A percentile compares a stretch with the other conserved stretches of the same genome.
Conservation (phyloP, 2,888 invertebrate genomes). For the Sclerodermus sp. region DNA sequence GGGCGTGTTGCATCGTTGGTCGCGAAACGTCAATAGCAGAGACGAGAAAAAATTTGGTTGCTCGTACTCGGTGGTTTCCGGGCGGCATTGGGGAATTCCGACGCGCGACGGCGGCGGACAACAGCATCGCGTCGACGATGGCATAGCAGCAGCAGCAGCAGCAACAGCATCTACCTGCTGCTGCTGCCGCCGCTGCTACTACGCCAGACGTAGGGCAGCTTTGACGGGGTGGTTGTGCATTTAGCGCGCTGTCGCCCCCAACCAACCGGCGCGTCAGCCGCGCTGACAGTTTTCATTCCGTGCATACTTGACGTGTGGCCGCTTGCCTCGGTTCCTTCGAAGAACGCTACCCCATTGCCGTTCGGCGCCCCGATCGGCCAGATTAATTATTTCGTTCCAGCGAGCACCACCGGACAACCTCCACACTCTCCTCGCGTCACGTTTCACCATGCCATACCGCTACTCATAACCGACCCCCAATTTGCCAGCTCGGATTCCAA, state of each 20-base stretch:
- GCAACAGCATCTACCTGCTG: neutral
- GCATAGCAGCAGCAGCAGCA: conserved; percentile 6
- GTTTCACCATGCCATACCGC: conserved; percentile 5
- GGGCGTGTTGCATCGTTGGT: conserved; percentile 6
- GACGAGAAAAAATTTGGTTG: conserved; percentile 19
- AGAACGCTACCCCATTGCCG: neutral
- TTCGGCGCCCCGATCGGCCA: conserved; percentile 18
- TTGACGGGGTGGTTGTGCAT: conserved; percentile 40
- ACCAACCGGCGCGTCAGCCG: conserved; percentile 39
- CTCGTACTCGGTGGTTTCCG: neutral
- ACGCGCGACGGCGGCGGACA: conserved; percentile 32
- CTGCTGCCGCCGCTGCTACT: conserved; percentile 3
- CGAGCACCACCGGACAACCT: neutral
- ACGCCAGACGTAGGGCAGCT: conserved; percentile 27
- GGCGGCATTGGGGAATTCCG: conserved; percentile 20
- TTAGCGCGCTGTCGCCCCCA: conserved; percentile 47
- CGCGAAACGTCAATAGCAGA: conserved; percentile 33
- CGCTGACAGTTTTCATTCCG: conserved; percentile 49
- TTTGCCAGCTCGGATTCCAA: no score
- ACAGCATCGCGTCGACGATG: conserved; percentile 25
- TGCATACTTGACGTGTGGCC: conserved; percentile 36
- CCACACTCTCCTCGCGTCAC: conserved; percentile 2
- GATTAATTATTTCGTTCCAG: conserved; percentile 35
- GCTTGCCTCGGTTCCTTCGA: no score
- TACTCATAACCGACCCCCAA: no score